Conservation (phyloP, 2,113 vertebrate species). For the Sinocyclocheilus anophthalmus region DNA sequence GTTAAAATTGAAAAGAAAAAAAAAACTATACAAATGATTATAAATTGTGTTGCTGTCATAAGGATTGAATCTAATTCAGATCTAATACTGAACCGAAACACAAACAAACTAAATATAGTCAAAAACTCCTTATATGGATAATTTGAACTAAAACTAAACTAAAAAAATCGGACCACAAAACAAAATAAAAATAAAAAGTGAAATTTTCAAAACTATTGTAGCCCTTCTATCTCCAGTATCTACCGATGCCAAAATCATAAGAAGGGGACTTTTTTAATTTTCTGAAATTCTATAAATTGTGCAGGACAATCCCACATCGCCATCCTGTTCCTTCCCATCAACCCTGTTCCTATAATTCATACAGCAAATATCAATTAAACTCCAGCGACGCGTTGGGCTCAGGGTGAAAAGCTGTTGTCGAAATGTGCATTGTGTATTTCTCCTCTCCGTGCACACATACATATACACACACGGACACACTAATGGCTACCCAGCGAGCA, state of each 20-base stretch:
- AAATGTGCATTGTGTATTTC: conserved; percentile 57
- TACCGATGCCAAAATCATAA: no score
- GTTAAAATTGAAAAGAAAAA: neutral
- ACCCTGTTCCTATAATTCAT: conserved; percentile 8
- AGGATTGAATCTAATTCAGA: no score
- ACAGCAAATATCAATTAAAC: conserved; percentile 58
- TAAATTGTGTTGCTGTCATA: no score
- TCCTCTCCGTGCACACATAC: neutral
- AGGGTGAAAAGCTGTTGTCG: conserved; percentile 43
- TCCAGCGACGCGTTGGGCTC: conserved; percentile 13
- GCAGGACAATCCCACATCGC: neutral
- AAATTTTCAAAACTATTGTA: neutral
- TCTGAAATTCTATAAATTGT: neutral
- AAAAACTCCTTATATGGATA: neutral
- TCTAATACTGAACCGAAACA: neutral
- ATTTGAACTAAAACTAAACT: neutral
- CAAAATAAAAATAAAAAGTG: neutral
- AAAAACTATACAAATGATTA: neutral
- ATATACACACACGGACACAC: conserved; percentile 36
- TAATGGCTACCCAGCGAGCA: conserved; percentile 62
- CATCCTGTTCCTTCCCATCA: neutral
- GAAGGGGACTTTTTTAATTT: neutral
- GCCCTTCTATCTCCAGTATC: neutral
- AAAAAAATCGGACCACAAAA: neutral
- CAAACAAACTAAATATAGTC: neutral